These are phyloP conservation scores for Tokudaia muenninki DNA, from an alignment of 2,797 vertebrate species.

Conservation along the genomic window DNA sequence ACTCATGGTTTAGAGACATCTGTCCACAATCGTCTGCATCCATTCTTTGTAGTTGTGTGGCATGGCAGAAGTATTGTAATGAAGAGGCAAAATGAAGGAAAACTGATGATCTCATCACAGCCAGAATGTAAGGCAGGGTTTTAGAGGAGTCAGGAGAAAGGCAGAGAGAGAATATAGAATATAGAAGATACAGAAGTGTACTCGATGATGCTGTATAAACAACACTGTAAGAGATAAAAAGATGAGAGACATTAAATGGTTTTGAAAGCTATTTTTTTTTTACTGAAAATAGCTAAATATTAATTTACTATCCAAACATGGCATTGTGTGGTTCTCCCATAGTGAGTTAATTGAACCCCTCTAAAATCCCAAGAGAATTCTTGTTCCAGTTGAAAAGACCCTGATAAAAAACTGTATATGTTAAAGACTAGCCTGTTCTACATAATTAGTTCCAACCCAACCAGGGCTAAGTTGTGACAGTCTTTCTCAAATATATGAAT, in stretches of 20 bases:
- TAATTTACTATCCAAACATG: neutral
- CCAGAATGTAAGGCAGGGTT: neutral
- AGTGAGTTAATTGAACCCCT: neutral
- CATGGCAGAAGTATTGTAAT: neutral
- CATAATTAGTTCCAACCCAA: neutral
- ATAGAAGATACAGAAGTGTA: neutral
- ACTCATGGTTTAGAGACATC: neutral
- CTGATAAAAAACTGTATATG: neutral
- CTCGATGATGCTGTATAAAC: neutral
- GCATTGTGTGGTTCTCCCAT: neutral
- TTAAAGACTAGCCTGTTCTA: neutral
- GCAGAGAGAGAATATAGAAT: neutral
- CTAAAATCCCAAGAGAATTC: neutral
- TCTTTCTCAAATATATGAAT: neutral
- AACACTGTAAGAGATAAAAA: neutral
- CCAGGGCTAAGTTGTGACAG: neutral
- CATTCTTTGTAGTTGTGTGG: neutral
- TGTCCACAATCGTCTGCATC: neutral
- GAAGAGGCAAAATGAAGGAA: neutral
- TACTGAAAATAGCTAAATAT: neutral
- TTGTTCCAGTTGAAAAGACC: neutral
- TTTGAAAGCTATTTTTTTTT: neutral
- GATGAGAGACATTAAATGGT: neutral
- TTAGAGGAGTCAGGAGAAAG: neutral
- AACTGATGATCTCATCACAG: neutral